phyloP scores from a whole-genome alignment of 64 coral and sea anemone species.

The Actinia equina region DNA sequence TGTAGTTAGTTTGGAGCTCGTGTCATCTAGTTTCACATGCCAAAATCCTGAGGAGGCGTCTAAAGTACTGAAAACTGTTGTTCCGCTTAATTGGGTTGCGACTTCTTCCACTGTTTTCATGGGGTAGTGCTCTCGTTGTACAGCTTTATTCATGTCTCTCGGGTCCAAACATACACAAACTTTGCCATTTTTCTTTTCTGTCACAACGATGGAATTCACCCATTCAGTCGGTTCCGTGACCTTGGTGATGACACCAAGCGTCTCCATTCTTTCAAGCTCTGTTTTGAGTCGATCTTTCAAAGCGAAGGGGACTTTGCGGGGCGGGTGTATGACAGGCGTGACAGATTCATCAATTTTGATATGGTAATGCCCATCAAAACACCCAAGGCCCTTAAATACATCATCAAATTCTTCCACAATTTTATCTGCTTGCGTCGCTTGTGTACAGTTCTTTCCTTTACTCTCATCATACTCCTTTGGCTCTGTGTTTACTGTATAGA shows the following conservation, averaged over 20 bases:
- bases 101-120: slow-evolving; percentile 37
- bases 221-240: slow-evolving; percentile 33
- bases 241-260: slow-evolving; percentile 20
- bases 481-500: not conserved
- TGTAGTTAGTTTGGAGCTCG: too few relatives aligned
- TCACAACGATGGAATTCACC: slow-evolving; percentile 30
- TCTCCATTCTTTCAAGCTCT: slow-evolving; percentile 40
- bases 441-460: not conserved
- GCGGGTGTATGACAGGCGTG: not conserved
- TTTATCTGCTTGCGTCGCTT: not conserved
- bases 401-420: not conserved
- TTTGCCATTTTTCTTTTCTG: slow-evolving; percentile 29
- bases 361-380: not conserved
- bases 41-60: slow-evolving; percentile 21
- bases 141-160: slow-evolving; percentile 41
- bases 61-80: slow-evolving; percentile 32
- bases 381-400: not conserved
- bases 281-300: not conserved
- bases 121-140: slow-evolving; percentile 51
- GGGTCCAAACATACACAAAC: slow-evolving; percentile 45
- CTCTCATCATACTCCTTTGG: not conserved
- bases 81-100: slow-evolving; percentile 26
- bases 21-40: too few relatives aligned
- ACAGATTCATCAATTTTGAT: slow-evolving; percentile 3
- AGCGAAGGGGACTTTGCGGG: not conserved